A percentile compares a stretch with the other conserved stretches of the same genome.
Evolutionary conservation across 2,888 invertebrate genomes (phyloP).

Genomic region (Tubulanus polymorphus): DNA sequence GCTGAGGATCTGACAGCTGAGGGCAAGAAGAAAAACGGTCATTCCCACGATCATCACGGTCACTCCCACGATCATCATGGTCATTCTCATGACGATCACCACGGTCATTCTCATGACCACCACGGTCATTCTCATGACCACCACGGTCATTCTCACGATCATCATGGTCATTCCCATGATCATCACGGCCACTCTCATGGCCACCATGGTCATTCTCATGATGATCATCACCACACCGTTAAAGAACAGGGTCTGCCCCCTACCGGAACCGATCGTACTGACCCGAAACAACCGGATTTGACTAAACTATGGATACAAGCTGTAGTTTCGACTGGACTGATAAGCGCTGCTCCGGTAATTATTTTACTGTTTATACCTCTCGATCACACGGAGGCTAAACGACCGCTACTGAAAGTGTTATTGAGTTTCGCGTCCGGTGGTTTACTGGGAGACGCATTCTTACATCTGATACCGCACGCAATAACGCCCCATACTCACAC

Average conservation of each 20-base stretch:
- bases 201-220: conserved; percentile 15
- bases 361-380: conserved; percentile 90
- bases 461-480: conserved; percentile 98
- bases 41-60: conserved; percentile 17
- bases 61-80: conserved; percentile 24
- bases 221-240: too few relatives aligned
- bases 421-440: conserved; percentile 61
- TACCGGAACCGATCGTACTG: conserved; percentile 7
- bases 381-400: conserved; percentile 69
- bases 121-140: conserved; percentile 58
- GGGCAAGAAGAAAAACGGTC: conserved; percentile 12
- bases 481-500: conserved; percentile 56
- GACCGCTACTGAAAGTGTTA: conserved; percentile 78
- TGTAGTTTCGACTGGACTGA: conserved; percentile 83
- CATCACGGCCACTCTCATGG: conserved; percentile 16
- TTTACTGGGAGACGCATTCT: conserved; percentile 94
- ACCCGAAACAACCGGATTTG: neutral
- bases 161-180: conserved; percentile 55
- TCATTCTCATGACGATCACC: conserved; percentile 24
- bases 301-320: conserved; percentile 71
- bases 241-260: conserved; percentile 12
- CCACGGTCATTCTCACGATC: conserved; percentile 62
- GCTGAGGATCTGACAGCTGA: conserved; percentile 6
- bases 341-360: conserved; percentile 91
- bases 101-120: conserved; percentile 52